Percentiles rank a stretch among this genome's conserved stretches.
phyloP scores from a whole-genome alignment of 2,113 vertebrate species.

The Nematolebias whitei region DNA sequence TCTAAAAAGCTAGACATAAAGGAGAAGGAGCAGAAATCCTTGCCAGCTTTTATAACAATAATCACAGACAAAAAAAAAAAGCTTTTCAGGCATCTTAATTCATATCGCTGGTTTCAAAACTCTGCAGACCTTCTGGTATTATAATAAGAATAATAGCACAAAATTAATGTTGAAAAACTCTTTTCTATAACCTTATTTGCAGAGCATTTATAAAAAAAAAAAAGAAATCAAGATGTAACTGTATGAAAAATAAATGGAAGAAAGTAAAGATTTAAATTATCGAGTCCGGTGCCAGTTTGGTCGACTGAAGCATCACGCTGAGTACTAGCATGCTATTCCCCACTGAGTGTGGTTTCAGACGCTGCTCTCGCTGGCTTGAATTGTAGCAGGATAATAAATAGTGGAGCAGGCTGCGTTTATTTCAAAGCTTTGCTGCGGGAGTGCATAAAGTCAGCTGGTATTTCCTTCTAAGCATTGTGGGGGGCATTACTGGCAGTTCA shows the following conservation, averaged over 20 bases:
- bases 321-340: constrained; percentile 39
- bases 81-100: background rate
- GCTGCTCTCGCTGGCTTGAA: constrained; percentile 33
- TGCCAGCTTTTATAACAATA: background rate
- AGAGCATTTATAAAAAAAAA: constrained; percentile 22
- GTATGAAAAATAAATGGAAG: constrained; percentile 45
- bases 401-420: constrained; percentile 34
- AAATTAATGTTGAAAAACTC: constrained; percentile 27
- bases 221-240: constrained; percentile 17
- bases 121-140: constrained; percentile 11
- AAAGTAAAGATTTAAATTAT: constrained; percentile 11
- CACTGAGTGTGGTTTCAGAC: constrained; percentile 38
- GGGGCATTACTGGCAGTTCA: constrained; percentile 49
- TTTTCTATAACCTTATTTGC: constrained; percentile 19
- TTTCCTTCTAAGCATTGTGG: constrained; percentile 60
- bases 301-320: constrained; percentile 16
- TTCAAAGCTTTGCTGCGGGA: constrained; percentile 44
- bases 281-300: constrained; percentile 23
- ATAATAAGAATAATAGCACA: constrained; percentile 26
- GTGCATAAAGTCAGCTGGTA: constrained; percentile 55
- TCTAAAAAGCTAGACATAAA: background rate
- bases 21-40: background rate
- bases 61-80: background rate
- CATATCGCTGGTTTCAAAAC: constrained; percentile 5
- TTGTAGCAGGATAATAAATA: constrained; percentile 54